phyloP scores from a whole-genome alignment of 37 sponge, comb jelly and placozoan genomes.

The Beroe ovata region DNA sequence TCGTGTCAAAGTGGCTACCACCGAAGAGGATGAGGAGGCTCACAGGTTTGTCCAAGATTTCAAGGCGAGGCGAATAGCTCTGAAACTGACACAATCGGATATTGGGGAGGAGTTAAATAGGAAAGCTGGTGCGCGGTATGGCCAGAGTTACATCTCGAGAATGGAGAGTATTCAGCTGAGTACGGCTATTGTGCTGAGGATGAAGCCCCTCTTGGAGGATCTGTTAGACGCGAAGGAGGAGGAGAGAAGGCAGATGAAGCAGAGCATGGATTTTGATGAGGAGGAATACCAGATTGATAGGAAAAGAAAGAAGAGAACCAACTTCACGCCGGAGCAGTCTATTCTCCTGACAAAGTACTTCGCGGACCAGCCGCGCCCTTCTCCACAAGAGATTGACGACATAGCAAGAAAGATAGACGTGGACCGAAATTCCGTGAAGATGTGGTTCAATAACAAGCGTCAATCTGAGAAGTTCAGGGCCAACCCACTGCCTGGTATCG shows the following conservation, averaged over 20 bases:
- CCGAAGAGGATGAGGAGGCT: conserved; percentile 65
- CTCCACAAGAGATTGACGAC: conserved; percentile 42
- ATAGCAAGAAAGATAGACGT: conserved; percentile 64
- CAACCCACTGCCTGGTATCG: conserved; percentile 18
- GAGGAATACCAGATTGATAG: conserved; percentile 59
- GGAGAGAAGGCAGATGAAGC: conserved; percentile 24
- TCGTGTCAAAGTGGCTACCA: conserved; percentile 56
- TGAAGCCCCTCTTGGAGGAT: conserved; percentile 45
- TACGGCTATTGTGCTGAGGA: conserved; percentile 58
- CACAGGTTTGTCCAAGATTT: conserved; percentile 61
- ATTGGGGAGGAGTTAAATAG: conserved; percentile 60
- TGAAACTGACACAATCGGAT: conserved; percentile 48
- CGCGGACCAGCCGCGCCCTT: conserved; percentile 41
- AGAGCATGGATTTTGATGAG: conserved; percentile 42
- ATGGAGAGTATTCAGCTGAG: conserved; percentile 66
- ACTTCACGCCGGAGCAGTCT: conserved; percentile 66
- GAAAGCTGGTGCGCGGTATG: conserved; percentile 48
- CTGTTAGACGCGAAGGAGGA: conserved; percentile 52
- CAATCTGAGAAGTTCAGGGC: conserved; percentile 42
- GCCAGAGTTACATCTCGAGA: conserved; percentile 59
- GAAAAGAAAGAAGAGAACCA: conserved; percentile 63
- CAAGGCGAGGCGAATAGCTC: conserved; percentile 53
- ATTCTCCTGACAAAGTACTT: conserved; percentile 66
- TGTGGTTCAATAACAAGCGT: conserved; percentile 64
- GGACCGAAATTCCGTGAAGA: conserved; percentile 47